phyloP scores from a whole-genome alignment of 2,888 invertebrate species.

The Leucophenga montana region DNA sequence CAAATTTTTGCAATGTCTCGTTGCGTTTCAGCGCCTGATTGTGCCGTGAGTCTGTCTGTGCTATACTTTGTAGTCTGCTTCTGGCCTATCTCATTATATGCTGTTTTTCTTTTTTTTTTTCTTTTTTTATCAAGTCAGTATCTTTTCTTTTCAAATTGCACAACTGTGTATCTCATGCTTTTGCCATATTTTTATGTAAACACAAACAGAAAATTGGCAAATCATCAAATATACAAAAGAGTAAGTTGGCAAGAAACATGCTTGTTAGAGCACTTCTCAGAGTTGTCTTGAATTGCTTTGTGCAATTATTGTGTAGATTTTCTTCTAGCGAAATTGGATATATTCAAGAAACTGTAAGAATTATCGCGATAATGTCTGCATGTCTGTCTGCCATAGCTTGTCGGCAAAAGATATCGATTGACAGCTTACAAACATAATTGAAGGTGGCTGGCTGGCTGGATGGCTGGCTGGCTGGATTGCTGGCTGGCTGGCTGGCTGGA shows the following conservation, averaged over 20 bases:
- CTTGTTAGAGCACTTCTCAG: not conserved
- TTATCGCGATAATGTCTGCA: not conserved
- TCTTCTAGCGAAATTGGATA: not conserved
- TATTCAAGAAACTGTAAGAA: constrained; percentile 2
- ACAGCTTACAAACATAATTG: constrained; percentile 11
- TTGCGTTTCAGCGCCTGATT: not conserved
- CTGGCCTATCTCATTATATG: constrained; percentile 14
- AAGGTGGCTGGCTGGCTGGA: not conserved
- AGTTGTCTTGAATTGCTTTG: not conserved
- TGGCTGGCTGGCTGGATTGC: not conserved
- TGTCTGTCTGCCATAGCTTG: constrained; percentile 1
- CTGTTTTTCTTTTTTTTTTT: constrained; percentile 7
- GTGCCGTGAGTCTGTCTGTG: not conserved
- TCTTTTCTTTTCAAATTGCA: not conserved
- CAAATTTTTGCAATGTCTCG: constrained; percentile 5
- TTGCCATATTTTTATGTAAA: constrained; percentile 62
- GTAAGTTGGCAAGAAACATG: not conserved
- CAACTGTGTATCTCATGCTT: constrained; percentile 20
- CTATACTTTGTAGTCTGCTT: not conserved
- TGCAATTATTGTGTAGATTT: constrained; percentile 11
- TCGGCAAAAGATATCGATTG: constrained; percentile 16
- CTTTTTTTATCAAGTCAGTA: not conserved
- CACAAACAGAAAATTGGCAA: constrained; percentile 40
- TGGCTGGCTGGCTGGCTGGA: not conserved
- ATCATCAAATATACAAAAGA: constrained; percentile 27